Percentiles rank a stretch among this genome's conserved stretches.
Evolutionary conservation across 1,140 invertebrate genomes (phyloP).

Genomic region (Diploscapter pachys): DNA sequence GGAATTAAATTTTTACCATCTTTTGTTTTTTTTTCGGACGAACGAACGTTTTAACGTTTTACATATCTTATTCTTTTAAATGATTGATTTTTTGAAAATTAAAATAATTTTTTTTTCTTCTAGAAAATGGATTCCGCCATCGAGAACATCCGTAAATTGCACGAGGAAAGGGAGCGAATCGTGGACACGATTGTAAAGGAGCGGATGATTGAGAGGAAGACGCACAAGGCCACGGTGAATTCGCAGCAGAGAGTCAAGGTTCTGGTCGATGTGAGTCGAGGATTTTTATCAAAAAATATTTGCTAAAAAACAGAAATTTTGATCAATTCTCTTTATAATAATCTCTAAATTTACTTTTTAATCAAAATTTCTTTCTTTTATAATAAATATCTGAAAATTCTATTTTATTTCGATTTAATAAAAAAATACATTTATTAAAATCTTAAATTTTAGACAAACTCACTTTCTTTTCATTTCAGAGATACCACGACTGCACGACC

Average conservation of each 20-base stretch:
- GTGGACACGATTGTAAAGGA: conserved; percentile 95
- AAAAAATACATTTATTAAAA: not conserved
- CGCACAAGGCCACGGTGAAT: conserved; percentile 86
- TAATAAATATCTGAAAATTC: conserved; percentile 29
- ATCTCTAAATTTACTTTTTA: conserved; percentile 19
- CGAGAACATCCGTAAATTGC: conserved; percentile 91
- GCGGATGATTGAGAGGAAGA: conserved; percentile 59
- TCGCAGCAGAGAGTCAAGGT: conserved; percentile 89
- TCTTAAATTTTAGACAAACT: too few species aligned
- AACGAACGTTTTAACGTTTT: too few species aligned
- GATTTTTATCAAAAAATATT: not conserved
- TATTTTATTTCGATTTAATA: conserved; percentile 16
- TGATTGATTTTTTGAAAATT: too few species aligned
- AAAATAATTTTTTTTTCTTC: too few species aligned
- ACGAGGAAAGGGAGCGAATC: conserved; percentile 92
- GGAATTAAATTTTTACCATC: too few species aligned
- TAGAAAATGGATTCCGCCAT: conserved; percentile 86
- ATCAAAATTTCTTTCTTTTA: conserved; percentile 10
- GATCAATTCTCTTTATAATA: too few species aligned
- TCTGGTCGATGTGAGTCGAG: conserved; percentile 72
- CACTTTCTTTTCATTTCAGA: conserved; percentile 61
- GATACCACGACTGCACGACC: conserved; percentile 78
- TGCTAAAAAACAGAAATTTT: too few species aligned
- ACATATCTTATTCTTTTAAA: too few species aligned
- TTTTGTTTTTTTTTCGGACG: too few species aligned